Evolutionary conservation across 1,140 invertebrate genomes (phyloP).

Genomic region (Augochlora pura): DNA sequence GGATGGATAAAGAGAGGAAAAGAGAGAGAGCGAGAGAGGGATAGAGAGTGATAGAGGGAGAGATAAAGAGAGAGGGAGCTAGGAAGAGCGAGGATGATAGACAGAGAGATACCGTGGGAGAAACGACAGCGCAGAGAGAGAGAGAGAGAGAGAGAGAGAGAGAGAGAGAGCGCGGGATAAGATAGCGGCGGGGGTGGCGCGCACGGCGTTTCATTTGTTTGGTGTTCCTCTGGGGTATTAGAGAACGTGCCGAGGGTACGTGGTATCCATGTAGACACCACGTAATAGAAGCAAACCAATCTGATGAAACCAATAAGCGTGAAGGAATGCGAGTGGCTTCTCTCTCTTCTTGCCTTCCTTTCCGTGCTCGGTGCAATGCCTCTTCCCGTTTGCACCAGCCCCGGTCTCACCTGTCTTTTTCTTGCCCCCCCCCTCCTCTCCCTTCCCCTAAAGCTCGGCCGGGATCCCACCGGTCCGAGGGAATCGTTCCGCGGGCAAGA

Average conservation of each 20-base stretch:
- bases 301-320: slow-evolving; percentile 79
- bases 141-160: background rate
- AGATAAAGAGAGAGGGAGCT: background rate
- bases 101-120: background rate
- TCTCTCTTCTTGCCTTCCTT: slow-evolving; percentile 48
- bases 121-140: too few species aligned
- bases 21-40: slow-evolving; percentile 8
- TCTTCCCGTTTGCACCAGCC: slow-evolving; percentile 26
- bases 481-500: too few species aligned
- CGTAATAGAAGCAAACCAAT: slow-evolving; percentile 77
- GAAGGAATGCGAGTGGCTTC: slow-evolving; percentile 74
- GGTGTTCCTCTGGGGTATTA: slow-evolving; percentile 74
- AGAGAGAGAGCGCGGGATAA: background rate
- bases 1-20: background rate
- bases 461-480: background rate
- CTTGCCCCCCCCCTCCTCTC: too few species aligned
- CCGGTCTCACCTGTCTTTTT: slow-evolving; percentile 25
- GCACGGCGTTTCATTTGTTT: slow-evolving; percentile 67
- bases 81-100: too few species aligned
- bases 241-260: slow-evolving; percentile 75
- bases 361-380: background rate
- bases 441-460: slow-evolving; percentile 27
- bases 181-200: slow-evolving; percentile 23
- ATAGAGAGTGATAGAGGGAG: background rate
- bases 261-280: slow-evolving; percentile 71